Evolutionary conservation across 2,113 vertebrate species (phyloP), one percentile per base, ranked within the genome.

Genomic region (Poecilia latipinna): DNA sequence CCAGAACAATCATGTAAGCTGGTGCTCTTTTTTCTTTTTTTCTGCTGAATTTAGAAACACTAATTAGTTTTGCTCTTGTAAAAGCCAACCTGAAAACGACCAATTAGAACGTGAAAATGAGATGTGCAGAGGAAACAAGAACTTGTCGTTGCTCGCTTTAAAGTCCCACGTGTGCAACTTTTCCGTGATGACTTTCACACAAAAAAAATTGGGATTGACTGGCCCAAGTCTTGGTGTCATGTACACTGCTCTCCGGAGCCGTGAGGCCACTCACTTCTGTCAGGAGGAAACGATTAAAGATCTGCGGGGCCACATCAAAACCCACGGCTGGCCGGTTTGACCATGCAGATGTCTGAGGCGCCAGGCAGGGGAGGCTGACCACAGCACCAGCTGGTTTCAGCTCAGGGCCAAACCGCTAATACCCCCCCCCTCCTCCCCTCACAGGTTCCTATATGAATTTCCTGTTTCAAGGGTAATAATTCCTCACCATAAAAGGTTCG

Each of bases 61-160:
- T 94, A 95, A 95, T 95, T 95, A 95, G 94, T 94, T 94, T 95
- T 93, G 92, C 93, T 93, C 94, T 94, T 91, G 82, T 94, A 94
- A 37, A 95, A 95, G 90, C 86, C 93, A 94, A 94, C 93, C 93
- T 94, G 93, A 94, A 94, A 94, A 94, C 82, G 93, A 93, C 93
- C 94, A 94, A 94, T 95, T 94, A 95, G 91, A 94, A 93, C 90
- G 93, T 91, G 93, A 88, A 92, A 94, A 94, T 94, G 89, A 93
- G 91, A 90, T 82, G 80, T 85, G 92, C 83, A 70, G 85, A 82
- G 85, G 91, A 94, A 93, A 94, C 91, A 93, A 87, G 82, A 84
- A 87, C 89, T 90, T 90, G 92, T 91, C 89, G 86, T 91, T 81
- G 73, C 80, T 83, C 75, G 57, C 75, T 82, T 83, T 75, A 48